These are phyloP conservation scores for Volucella inflata DNA, from an alignment of 2,888 invertebrate genomes.

Conservation along the genomic window DNA sequence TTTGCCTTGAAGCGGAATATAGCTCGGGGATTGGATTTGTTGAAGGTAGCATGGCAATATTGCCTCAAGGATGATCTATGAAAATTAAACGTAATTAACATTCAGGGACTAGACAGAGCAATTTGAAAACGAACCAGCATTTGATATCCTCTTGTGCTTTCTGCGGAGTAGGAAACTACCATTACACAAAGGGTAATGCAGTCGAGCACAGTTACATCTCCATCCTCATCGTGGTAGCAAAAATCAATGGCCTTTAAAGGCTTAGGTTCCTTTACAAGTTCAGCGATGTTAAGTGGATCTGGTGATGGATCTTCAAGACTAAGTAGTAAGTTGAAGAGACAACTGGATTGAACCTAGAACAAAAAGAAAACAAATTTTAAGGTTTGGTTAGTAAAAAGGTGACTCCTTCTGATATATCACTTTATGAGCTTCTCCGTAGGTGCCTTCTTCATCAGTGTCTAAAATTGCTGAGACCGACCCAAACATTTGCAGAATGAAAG, in stretches of 20 bases:
- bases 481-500: slow-evolving; percentile 99
- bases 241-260: slow-evolving; percentile 98
- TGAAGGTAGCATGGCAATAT: slow-evolving; percentile 97
- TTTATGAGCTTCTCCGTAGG: slow-evolving; percentile 96
- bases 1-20: slow-evolving; percentile 93
- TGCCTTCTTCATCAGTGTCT: slow-evolving; percentile 94
- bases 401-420: slow-evolving; percentile 83
- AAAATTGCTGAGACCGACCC: slow-evolving; percentile 98
- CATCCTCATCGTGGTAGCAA: slow-evolving; percentile 99
- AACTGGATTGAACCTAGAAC: slow-evolving; percentile 92
- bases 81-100: not conserved
- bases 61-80: slow-evolving; percentile 96
- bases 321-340: slow-evolving; percentile 94
- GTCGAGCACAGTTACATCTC: slow-evolving; percentile 97
- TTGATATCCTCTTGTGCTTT: slow-evolving; percentile 95
- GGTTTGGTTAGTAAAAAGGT: not conserved
- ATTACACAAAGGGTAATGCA: slow-evolving; percentile 99
- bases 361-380: slow-evolving; percentile 32
- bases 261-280: slow-evolving; percentile 95
- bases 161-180: slow-evolving; percentile 99
- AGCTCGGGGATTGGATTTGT: slow-evolving; percentile 95
- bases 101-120: not conserved
- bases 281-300: slow-evolving; percentile 96
- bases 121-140: slow-evolving; percentile 89
- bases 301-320: slow-evolving; percentile 97